Evolutionary conservation across 2,797 vertebrate genomes (phyloP), one percentile per base, ranked within the genome.

Genomic region (Mormyrops attenuatus): DNA sequence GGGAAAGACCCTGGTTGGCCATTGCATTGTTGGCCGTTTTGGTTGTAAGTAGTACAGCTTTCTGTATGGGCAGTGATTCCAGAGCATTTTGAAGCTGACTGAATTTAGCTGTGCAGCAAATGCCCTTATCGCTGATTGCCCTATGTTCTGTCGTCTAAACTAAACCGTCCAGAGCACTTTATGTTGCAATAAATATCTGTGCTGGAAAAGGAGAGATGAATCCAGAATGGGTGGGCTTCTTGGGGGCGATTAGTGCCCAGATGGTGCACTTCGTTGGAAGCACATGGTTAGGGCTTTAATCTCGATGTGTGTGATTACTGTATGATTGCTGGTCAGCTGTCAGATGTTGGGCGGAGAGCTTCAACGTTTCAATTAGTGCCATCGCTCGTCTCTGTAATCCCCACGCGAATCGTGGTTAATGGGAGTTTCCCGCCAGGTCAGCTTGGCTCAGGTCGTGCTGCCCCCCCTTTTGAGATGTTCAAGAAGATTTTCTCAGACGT

Each of bases 331-430:
- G 88, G 47, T 90, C 85, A 66, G 63, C 88, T 88, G 84, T 89
- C 82, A 89, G 57, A 91, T 86, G 88, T 55, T 60, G 44, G 80
- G 88, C 20, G 41, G 89, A 86, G 84, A 87, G 88, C 92, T 92
- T 92, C 93, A 93, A 95, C 93, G 93, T 95, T 95, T 96, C 93
- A 95, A 93, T 95, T 94, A 95, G 93, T 89, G 90, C 92, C 91
- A 89, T 94, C 92, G 92, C 90, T 92, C 92, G 93, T 93, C 93
- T 91, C 66, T 89, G 91, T 89, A 89, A 90, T 94, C 92, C 91
- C 89, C 90, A 88, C 90, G 88, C 90, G 89, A 88, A 60, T 85
- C 55, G 91, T 92, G 91, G 85, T 91, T 89, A 90, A 91, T 89
- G 89, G 91, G 91, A 55, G 84, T 52, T 47, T 1, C 20, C 34